Conservation (phyloP, 2,797 vertebrate genomes). For the Vespertilio murinus region DNA sequence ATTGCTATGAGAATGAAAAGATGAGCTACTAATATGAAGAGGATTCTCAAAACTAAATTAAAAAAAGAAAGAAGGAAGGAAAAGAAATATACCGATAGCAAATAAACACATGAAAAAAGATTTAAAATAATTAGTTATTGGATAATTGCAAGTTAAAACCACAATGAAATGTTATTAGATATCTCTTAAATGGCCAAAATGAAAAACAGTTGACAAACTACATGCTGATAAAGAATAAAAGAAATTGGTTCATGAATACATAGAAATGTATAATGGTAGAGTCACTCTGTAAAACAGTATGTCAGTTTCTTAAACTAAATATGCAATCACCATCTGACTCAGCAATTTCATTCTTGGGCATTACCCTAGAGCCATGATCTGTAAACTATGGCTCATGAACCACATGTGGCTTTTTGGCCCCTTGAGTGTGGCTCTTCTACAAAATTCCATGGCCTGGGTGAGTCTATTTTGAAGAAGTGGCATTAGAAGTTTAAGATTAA, state of each 20-base stretch:
- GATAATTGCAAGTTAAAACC: not conserved
- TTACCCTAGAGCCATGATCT: not conserved
- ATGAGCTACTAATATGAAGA: not conserved
- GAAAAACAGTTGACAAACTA: not conserved
- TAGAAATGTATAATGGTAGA: not conserved
- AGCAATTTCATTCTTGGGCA: not conserved
- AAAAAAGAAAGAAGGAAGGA: not conserved
- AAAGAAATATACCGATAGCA: not conserved
- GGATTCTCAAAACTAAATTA: not conserved
- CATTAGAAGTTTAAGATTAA: no score
- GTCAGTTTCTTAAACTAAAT: not conserved
- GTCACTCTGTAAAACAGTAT: not conserved
- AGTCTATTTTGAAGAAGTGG: no score
- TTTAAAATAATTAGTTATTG: not conserved
- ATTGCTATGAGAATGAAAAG: not conserved
- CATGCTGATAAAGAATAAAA: not conserved
- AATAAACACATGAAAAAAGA: not conserved
- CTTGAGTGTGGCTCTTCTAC: no score
- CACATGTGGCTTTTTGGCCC: no score
- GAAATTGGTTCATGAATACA: not conserved
- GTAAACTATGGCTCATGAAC: no score
- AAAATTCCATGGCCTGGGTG: no score
- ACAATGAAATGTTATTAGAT: not conserved
- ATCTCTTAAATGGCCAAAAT: not conserved
- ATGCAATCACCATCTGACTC: not conserved